These are phyloP conservation scores for Xiphias gladius DNA, from an alignment of 2,113 vertebrate species.

Conservation along the genomic window DNA sequence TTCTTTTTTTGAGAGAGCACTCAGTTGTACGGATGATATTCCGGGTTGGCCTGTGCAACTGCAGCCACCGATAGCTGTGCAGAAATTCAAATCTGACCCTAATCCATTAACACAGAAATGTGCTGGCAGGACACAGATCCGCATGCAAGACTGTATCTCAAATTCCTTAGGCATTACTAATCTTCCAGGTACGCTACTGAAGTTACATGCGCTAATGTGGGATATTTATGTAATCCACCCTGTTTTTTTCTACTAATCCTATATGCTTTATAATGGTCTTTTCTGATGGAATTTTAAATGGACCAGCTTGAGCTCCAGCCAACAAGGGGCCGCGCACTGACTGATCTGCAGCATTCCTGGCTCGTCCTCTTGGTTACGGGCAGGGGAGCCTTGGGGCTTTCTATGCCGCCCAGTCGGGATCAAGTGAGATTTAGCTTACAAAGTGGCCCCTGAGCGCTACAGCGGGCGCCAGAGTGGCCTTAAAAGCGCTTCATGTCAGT, in stretches of 20 bases:
- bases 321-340: constrained; percentile 41
- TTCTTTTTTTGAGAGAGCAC: neutral
- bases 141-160: neutral
- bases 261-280: constrained; percentile 1
- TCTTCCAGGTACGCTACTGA: constrained; percentile 21
- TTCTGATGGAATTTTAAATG: constrained; percentile 42
- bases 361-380: constrained; percentile 66
- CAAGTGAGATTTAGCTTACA: constrained; percentile 68
- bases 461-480: constrained; percentile 47
- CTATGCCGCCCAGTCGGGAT: constrained; percentile 46
- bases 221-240: neutral
- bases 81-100: neutral
- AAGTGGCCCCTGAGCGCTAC: constrained; percentile 65
- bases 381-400: constrained; percentile 44
- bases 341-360: constrained; percentile 69
- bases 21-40: neutral
- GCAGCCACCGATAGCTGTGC: neutral
- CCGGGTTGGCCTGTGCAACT: neutral
- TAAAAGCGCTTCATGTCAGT: constrained; percentile 23
- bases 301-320: constrained; percentile 16
- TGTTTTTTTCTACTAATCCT: constrained; percentile 17
- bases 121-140: neutral
- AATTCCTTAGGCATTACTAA: neutral
- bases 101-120: constrained; percentile 14
- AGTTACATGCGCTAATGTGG: constrained; percentile 11